A percentile compares a stretch with the other conserved stretches of the same genome.
phyloP scores from a whole-genome alignment of 2,888 invertebrate species.

The Zygothrica quintamaculata region DNA sequence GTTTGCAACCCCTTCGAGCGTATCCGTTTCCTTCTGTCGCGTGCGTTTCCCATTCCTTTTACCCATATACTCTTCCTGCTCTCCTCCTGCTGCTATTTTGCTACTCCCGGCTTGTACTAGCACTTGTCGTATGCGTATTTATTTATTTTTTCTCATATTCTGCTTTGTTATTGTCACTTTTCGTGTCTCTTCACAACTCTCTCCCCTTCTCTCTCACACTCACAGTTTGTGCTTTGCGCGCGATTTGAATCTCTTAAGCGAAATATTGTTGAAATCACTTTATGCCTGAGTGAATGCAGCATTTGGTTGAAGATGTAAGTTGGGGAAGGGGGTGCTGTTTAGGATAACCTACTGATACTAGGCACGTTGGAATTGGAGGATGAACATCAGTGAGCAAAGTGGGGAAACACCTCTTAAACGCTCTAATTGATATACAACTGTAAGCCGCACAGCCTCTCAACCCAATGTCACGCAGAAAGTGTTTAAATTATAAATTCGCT shows the following conservation, averaged over 20 bases:
- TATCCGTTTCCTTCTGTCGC: conserved; percentile 82
- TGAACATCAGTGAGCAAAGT: too few species aligned
- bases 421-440: conserved; percentile 68
- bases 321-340: not conserved
- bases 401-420: conserved; percentile 51
- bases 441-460: conserved; percentile 23
- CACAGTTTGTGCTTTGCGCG: conserved; percentile 55
- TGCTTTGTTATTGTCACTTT: conserved; percentile 57
- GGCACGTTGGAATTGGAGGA: conserved; percentile 1
- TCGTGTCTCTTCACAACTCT: conserved; percentile 29
- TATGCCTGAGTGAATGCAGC: conserved; percentile 62
- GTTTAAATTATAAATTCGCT: conserved; percentile 63
- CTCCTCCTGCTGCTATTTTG: not conserved
- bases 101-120: conserved; percentile 6
- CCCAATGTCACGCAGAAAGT: conserved; percentile 66
- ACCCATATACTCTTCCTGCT: not conserved
- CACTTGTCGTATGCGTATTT: conserved; percentile 79
- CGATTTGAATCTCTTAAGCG: conserved; percentile 81
- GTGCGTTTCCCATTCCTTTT: conserved; percentile 55
- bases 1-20: conserved; percentile 82
- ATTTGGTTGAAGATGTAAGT: conserved; percentile 1
- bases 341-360: conserved; percentile 14
- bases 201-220: conserved; percentile 11
- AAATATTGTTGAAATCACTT: conserved; percentile 82
- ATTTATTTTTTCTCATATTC: conserved; percentile 72